These are phyloP conservation scores for Aphaenogaster rudis DNA, from an alignment of 1,140 invertebrate species.

Conservation along the genomic window DNA sequence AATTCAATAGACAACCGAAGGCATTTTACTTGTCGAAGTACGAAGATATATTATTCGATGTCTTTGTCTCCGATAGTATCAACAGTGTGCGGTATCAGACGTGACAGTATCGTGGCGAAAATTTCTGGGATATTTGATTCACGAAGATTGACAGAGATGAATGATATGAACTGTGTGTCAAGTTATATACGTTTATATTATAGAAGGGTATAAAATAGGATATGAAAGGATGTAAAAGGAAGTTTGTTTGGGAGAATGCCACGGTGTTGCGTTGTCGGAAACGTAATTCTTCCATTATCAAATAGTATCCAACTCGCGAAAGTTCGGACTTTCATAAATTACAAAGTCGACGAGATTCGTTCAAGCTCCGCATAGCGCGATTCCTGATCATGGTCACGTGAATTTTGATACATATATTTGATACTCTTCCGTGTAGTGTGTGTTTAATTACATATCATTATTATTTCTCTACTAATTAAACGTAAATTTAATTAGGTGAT, in stretches of 20 bases:
- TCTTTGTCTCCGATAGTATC: background rate
- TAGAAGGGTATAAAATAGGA: background rate
- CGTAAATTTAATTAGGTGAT: background rate
- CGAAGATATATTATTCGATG: background rate
- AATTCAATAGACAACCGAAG: conserved; percentile 1
- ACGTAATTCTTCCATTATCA: background rate
- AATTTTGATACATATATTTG: background rate
- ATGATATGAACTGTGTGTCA: background rate
- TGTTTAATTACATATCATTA: conserved; percentile 21
- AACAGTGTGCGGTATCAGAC: background rate
- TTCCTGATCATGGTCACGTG: background rate
- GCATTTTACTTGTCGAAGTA: background rate
- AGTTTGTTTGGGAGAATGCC: background rate
- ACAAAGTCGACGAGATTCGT: background rate
- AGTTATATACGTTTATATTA: background rate
- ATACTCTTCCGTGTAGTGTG: conserved; percentile 21
- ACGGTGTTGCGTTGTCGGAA: background rate
- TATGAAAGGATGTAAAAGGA: background rate
- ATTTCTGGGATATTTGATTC: background rate
- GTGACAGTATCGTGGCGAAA: background rate
- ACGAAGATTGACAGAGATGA: background rate
- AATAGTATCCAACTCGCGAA: conserved; percentile 9
- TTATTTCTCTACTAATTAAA: conserved; percentile 38
- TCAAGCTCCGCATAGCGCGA: background rate
- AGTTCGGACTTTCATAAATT: conserved; percentile 33